These are phyloP conservation scores for Rhinolophus sinicus DNA, from an alignment of 2,113 vertebrate species.

Conservation along the genomic window DNA sequence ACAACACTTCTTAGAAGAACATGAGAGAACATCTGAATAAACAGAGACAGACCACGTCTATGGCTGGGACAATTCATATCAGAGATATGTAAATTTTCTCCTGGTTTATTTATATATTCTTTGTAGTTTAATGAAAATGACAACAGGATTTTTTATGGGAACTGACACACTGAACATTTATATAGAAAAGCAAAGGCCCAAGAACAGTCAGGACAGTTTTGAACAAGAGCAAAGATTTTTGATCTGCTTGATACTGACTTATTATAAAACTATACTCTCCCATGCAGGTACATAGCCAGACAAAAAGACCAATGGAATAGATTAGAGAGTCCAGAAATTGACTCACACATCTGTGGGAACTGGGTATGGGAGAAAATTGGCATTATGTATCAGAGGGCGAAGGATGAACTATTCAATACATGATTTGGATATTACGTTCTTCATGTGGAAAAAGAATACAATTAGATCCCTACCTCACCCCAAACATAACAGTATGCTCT, in stretches of 20 bases:
- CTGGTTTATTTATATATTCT: not conserved
- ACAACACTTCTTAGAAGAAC: conserved; percentile 34
- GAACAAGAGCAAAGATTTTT: not conserved
- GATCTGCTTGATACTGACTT: not conserved
- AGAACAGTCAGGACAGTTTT: not conserved
- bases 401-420: not conserved
- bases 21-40: not conserved
- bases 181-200: not conserved
- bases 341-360: not conserved
- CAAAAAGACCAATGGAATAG: not conserved
- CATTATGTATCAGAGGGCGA: not conserved
- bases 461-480: not conserved
- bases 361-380: not conserved
- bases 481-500: not conserved
- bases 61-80: too few relatives aligned
- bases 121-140: not conserved
- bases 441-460: not conserved
- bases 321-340: not conserved
- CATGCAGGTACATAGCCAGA: not conserved
- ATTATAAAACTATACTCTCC: not conserved
- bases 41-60: not conserved
- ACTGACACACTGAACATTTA: not conserved
- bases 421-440: not conserved
- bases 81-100: not conserved
- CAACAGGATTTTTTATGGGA: not conserved